Evolutionary conservation across 2,797 vertebrate genomes (phyloP).

Genomic region (Echeneis naucrates): DNA sequence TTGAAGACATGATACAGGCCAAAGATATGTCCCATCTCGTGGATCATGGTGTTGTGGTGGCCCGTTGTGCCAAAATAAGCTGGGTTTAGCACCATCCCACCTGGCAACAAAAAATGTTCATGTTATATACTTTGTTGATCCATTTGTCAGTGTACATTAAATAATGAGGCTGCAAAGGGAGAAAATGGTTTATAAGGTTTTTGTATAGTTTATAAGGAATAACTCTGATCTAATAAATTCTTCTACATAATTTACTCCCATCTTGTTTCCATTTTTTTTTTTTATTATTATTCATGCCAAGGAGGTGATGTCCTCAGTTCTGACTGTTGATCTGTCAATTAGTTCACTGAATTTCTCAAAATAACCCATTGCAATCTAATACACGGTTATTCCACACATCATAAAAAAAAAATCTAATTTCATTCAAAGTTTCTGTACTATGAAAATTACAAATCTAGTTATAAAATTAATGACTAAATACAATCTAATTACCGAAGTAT

Average conservation of each 20-base stretch:
- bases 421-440: neutral
- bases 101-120: constrained; percentile 73
- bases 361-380: neutral
- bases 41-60: constrained; percentile 96
- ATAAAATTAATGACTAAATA: neutral
- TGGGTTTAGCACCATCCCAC: constrained; percentile 95
- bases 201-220: too few species aligned
- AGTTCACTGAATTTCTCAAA: constrained; percentile 1
- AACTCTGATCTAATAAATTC: neutral
- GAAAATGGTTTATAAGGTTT: neutral
- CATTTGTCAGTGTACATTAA: neutral
- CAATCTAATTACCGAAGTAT: neutral
- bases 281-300: neutral
- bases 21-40: constrained; percentile 95
- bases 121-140: neutral
- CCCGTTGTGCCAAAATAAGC: constrained; percentile 91
- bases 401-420: neutral
- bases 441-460: neutral
- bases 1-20: constrained; percentile 98
- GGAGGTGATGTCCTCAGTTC: neutral
- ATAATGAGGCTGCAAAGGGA: neutral
- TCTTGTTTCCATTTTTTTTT: neutral
- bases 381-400: neutral
- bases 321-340: constrained; percentile 1
- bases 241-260: neutral